A percentile compares a stretch with the other conserved stretches of the same genome.
phyloP scores from a whole-genome alignment of 2,113 vertebrate genomes.

The Callopanchax toddi region DNA sequence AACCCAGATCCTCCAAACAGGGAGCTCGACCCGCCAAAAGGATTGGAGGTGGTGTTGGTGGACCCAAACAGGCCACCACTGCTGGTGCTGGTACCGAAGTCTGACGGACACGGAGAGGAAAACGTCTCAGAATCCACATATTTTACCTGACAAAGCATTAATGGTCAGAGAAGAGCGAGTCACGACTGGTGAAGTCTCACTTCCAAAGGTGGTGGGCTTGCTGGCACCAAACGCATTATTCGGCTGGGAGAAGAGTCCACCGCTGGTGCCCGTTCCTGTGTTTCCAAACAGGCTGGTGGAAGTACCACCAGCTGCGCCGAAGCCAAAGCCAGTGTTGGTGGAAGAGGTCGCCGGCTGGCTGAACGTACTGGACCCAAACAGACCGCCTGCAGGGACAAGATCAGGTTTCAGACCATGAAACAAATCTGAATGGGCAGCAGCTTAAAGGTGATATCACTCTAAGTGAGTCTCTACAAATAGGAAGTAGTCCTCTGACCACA shows the following conservation, averaged over 20 bases:
- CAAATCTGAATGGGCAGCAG: too few species aligned
- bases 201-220: slow-evolving; percentile 91
- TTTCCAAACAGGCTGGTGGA: slow-evolving; percentile 91
- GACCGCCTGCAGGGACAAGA: slow-evolving; percentile 79
- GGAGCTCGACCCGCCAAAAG: slow-evolving; percentile 88
- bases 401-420: too few species aligned
- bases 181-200: slow-evolving; percentile 74
- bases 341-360: slow-evolving; percentile 92
- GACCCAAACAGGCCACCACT: slow-evolving; percentile 92
- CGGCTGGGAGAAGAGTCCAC: slow-evolving; percentile 92
- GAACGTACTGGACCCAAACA: slow-evolving; percentile 93
- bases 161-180: too few species aligned
- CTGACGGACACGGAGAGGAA: slow-evolving; percentile 63
- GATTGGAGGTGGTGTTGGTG: slow-evolving; percentile 92
- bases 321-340: slow-evolving; percentile 90
- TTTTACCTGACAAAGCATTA: too few species aligned
- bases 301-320: slow-evolving; percentile 86
- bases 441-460: too few species aligned
- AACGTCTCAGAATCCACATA: too few species aligned
- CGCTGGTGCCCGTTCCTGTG: slow-evolving; percentile 81
- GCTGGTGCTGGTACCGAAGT: slow-evolving; percentile 92
- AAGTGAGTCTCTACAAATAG: too few species aligned
- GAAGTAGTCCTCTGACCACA: too few species aligned
- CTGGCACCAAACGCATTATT: slow-evolving; percentile 93
- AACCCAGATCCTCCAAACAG: slow-evolving; percentile 92